Evolutionary conservation across 2,888 invertebrate species (phyloP).

Genomic region (Drosophila anceps): DNA sequence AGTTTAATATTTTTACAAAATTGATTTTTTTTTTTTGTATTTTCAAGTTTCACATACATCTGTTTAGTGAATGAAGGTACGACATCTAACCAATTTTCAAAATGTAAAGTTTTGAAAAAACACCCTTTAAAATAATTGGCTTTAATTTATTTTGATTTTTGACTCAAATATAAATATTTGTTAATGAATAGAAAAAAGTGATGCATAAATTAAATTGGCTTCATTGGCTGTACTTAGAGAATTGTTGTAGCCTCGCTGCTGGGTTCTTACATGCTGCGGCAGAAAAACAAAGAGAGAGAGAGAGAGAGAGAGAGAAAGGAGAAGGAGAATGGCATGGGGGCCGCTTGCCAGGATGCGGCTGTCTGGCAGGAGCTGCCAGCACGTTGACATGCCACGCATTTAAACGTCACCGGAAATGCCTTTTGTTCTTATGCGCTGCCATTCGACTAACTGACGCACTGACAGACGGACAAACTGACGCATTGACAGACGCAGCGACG

Average conservation of each 20-base stretch:
- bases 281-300: slow-evolving; percentile 38
- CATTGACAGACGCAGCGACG: slow-evolving; percentile 35
- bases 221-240: slow-evolving; percentile 29
- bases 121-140: not conserved
- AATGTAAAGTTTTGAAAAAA: too few relatives aligned
- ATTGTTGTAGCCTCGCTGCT: slow-evolving; percentile 30
- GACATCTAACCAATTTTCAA: too few relatives aligned
- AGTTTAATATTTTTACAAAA: too few relatives aligned
- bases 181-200: slow-evolving; percentile 9
- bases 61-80: too few relatives aligned
- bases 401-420: slow-evolving; percentile 80
- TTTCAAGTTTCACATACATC: too few relatives aligned
- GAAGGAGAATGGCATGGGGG: not conserved
- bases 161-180: not conserved
- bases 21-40: too few relatives aligned
- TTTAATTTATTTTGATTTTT: not conserved
- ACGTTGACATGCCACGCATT: slow-evolving; percentile 79
- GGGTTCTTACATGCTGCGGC: slow-evolving; percentile 53
- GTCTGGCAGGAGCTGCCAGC: slow-evolving; percentile 73
- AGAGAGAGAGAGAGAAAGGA: not conserved
- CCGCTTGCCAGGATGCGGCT: slow-evolving; percentile 69
- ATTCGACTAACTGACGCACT: slow-evolving; percentile 35
- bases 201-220: slow-evolving; percentile 24
- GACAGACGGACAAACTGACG: slow-evolving; percentile 44
- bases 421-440: slow-evolving; percentile 30